Percentiles rank a stretch among this genome's conserved stretches.
Conservation (phyloP, 1,140 invertebrate species). For the Lasaia peninsularis region DNA sequence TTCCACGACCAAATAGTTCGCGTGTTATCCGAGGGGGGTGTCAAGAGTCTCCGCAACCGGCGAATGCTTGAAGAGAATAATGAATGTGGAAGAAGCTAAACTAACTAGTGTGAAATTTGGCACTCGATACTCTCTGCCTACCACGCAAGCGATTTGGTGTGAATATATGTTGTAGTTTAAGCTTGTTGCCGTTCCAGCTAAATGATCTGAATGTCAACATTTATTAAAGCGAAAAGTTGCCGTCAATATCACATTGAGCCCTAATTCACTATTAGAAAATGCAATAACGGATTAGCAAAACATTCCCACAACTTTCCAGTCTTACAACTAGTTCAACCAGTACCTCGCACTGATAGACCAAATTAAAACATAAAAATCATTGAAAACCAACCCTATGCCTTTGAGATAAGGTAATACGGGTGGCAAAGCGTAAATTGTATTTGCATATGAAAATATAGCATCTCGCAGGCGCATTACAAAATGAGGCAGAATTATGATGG, state of each 20-base stretch:
- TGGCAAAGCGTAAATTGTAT: slow-evolving; percentile 35
- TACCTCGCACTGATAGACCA: slow-evolving; percentile 44
- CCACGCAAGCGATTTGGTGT: no score
- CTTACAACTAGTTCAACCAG: slow-evolving; percentile 51
- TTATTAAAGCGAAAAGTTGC: not conserved
- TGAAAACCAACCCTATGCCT: slow-evolving; percentile 32
- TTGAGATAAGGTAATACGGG: slow-evolving; percentile 20
- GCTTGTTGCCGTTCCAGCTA: no score
- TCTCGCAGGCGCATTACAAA: slow-evolving; percentile 61
- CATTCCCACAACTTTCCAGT: slow-evolving; percentile 33
- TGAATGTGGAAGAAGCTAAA: no score
- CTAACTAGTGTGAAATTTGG: no score
- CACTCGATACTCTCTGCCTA: no score
- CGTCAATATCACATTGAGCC: not conserved
- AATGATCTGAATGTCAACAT: no score
- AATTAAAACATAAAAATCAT: slow-evolving; percentile 15
- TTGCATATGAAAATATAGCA: slow-evolving; percentile 66
- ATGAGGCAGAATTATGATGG: slow-evolving; percentile 74
- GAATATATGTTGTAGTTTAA: no score
- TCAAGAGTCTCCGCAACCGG: no score
- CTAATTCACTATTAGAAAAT: slow-evolving; percentile 34
- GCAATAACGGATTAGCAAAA: slow-evolving; percentile 51
- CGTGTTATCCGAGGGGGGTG: no score
- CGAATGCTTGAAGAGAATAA: no score
- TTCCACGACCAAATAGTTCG: no score